Base-by-base conservation (phyloP, 2,113 vertebrate genomes). In the Amblyornis subalaris region DNA sequence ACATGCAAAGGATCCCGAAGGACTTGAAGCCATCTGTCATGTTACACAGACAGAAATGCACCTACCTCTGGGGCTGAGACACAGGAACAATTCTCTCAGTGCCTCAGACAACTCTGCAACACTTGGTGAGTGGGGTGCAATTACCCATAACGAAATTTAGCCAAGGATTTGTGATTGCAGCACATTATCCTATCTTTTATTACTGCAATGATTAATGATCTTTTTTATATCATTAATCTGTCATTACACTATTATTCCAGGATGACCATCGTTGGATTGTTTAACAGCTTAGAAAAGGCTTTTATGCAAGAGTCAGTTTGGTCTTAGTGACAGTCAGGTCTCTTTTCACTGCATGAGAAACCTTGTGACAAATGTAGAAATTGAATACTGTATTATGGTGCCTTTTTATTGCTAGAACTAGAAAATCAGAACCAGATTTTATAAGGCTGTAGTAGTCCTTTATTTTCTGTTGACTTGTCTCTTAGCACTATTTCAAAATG, bases 11-110 rank as follows among this genome's bases (percentile, higher is more conserved):
- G 31, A 67, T 93, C 91, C 91, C 93, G 1, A 31, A 83, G 91
- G 94, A n/a, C 64, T 62, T 77, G 11, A 6, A 81, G 78, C 94
- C 93, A 94, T 95, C 96, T 96, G 95, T 90, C 74, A 35, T 6
- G 13, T 25, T 40, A 6, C 57, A 50, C 40, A 81, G 83, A 12
- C 40, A 91, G 82, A 51, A 72, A 77, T 7, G 31, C 67, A 38
- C 69, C 89, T 23, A 47, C 55, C 67, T 53, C 78, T 73, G 87
- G 48, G 90, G 42, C 31, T 60, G 89, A 83, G 73, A 7, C 1
- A 1, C 62, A 71, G 53, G 0, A 55, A 25, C 77, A 38, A 35
- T 53, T 42, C 71, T 77, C 82, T 38, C 10, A 17, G 78, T 9
- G 9, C 72, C 62, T 71, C 23, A 5, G 35, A 20, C 84, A 82